Evolutionary conservation across 2,797 vertebrate genomes (phyloP).

Genomic region (Huso huso): DNA sequence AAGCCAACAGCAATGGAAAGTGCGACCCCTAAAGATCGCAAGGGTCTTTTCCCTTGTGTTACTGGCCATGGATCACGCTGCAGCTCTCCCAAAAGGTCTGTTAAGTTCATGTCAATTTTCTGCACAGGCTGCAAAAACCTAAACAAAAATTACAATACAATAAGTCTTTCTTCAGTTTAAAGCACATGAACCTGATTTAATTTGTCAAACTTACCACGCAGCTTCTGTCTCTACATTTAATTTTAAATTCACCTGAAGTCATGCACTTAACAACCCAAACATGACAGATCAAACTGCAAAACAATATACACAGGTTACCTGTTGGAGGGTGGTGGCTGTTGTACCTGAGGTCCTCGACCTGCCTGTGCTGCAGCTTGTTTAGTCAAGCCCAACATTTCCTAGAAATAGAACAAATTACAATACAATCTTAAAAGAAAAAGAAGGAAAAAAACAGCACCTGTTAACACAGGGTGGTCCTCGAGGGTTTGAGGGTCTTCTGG

Average conservation of each 20-base stretch:
- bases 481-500: too few relatives aligned
- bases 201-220: too few relatives aligned
- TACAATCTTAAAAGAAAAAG: background rate
- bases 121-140: constrained; percentile 94
- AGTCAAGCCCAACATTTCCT: constrained; percentile 91
- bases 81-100: constrained; percentile 89
- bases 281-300: background rate
- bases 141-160: background rate
- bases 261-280: too few relatives aligned
- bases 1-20: constrained; percentile 91
- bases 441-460: background rate
- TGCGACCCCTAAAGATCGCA: constrained; percentile 86
- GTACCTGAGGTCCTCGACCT: constrained; percentile 71
- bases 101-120: constrained; percentile 97
- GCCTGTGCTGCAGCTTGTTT: constrained; percentile 76
- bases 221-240: too few relatives aligned
- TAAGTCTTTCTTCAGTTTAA: too few relatives aligned
- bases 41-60: constrained; percentile 83
- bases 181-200: too few relatives aligned
- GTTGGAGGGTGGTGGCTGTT: constrained; percentile 79
- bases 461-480: too few relatives aligned
- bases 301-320: constrained; percentile 55
- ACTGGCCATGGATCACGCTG: constrained; percentile 95
- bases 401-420: constrained; percentile 18
- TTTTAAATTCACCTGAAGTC: too few relatives aligned